phyloP scores from a whole-genome alignment of 2,113 vertebrate species.

The Leucopsar rothschildi region DNA sequence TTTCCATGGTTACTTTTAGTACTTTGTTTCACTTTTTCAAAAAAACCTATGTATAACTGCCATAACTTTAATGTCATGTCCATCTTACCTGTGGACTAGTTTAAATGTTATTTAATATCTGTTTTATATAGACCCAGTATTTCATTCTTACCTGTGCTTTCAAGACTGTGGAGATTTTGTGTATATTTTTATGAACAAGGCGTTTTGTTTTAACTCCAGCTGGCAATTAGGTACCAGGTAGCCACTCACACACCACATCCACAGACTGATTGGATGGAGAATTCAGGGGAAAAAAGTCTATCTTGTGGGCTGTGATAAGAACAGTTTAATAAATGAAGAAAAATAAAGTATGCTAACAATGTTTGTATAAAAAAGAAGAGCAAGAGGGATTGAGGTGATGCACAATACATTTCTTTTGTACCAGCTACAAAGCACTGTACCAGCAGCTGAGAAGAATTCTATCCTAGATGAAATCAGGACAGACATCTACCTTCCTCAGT shows the following conservation, averaged over 20 bases:
- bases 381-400: not conserved
- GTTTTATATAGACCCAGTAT: not conserved
- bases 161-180: not conserved
- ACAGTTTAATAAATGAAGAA: not conserved
- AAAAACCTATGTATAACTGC: not conserved
- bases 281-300: not conserved
- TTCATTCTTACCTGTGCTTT: not conserved
- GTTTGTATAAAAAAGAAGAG: not conserved
- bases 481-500: not conserved
- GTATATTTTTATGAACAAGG: not conserved
- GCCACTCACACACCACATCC: not conserved
- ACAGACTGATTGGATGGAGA: too few relatives aligned
- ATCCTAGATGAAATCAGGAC: not conserved
- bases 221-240: not conserved
- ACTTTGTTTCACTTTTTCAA: not conserved
- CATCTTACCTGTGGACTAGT: not conserved
- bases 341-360: not conserved
- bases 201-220: not conserved
- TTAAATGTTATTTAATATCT: not conserved
- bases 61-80: not conserved
- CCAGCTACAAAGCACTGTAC: not conserved
- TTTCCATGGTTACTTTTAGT: not conserved
- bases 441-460: not conserved
- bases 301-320: not conserved
- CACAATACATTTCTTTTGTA: not conserved